phyloP scores from a whole-genome alignment of 2,888 invertebrate genomes.

The Apeira syringaria region DNA sequence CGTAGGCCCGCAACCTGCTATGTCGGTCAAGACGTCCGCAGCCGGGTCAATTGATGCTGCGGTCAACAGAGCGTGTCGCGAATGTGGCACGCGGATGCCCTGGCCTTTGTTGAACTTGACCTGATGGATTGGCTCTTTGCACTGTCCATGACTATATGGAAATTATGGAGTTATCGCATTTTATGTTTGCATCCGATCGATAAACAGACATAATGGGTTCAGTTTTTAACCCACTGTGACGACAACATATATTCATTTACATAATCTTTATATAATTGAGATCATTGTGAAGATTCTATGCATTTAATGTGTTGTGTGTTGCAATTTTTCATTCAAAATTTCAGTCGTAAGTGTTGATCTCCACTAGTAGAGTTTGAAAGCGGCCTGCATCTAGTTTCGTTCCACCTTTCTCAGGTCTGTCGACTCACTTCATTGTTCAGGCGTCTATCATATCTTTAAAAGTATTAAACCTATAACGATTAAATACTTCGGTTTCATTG shows the following conservation, averaged over 20 bases:
- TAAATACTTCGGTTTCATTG: no score
- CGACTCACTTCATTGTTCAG: no score
- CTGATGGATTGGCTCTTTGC: slow-evolving; percentile 26
- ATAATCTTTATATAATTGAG: background rate
- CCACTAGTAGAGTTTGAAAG: no score
- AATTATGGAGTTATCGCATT: background rate
- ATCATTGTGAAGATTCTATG: background rate
- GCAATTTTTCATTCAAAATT: no score
- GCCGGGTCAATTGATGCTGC: slow-evolving; percentile 54
- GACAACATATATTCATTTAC: no score
- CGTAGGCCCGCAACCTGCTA: background rate
- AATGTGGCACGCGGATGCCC: slow-evolving; percentile 42
- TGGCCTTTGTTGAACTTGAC: slow-evolving; percentile 54
- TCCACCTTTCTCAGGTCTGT: no score
- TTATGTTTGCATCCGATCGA: background rate
- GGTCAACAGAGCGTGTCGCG: slow-evolving; percentile 48
- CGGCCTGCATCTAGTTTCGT: no score
- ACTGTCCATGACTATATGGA: slow-evolving; percentile 3
- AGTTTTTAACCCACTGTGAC: slow-evolving; percentile 9
- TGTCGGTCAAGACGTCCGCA: slow-evolving; percentile 13
- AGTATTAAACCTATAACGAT: no score
- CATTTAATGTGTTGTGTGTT: no score
- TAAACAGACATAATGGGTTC: slow-evolving; percentile 54
- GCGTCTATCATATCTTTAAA: no score
- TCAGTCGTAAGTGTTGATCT: no score